A percentile compares a stretch with the other conserved stretches of the same genome.
Evolutionary conservation across 2,888 invertebrate genomes (phyloP).

Genomic region (Carpatolechia fugitivella): DNA sequence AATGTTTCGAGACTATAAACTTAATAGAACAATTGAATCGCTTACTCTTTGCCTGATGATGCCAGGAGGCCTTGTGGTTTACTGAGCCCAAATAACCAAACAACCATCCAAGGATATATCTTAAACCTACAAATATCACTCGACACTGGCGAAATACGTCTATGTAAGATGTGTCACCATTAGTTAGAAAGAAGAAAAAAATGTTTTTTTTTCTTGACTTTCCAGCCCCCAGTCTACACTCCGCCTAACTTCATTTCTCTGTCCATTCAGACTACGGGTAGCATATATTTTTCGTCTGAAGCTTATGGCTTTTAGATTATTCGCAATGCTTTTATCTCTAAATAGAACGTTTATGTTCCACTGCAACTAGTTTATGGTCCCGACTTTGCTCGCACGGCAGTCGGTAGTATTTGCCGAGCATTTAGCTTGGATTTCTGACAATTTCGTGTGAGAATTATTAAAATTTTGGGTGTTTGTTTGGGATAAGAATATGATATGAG

Average conservation of each 20-base stretch:
- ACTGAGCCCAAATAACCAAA: too few relatives aligned
- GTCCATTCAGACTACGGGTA: conserved; percentile 45
- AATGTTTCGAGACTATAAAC: too few relatives aligned
- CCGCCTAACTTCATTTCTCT: conserved; percentile 31
- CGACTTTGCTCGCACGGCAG: background rate
- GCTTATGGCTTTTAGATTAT: conserved; percentile 72
- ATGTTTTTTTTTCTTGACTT: background rate
- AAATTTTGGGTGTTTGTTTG: background rate
- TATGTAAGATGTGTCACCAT: too few relatives aligned
- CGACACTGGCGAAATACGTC: too few relatives aligned
- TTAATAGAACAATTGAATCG: too few relatives aligned
- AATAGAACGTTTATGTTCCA: conserved; percentile 20
- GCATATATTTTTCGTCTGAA: conserved; percentile 64
- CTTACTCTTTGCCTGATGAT: too few relatives aligned
- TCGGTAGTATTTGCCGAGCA: background rate
- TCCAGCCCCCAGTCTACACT: conserved; percentile 28
- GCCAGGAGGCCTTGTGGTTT: too few relatives aligned
- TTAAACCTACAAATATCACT: too few relatives aligned
- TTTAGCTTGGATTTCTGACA: background rate
- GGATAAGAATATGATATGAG: background rate
- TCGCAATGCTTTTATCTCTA: conserved; percentile 37
- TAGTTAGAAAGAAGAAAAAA: too few relatives aligned
- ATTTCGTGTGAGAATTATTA: background rate
- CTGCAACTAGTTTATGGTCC: conserved; percentile 4
- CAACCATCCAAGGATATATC: too few relatives aligned